Percentiles rank a stretch among this genome's conserved stretches.
phyloP scores from a whole-genome alignment of 2,797 vertebrate species.

The Euthynnus affinis region DNA sequence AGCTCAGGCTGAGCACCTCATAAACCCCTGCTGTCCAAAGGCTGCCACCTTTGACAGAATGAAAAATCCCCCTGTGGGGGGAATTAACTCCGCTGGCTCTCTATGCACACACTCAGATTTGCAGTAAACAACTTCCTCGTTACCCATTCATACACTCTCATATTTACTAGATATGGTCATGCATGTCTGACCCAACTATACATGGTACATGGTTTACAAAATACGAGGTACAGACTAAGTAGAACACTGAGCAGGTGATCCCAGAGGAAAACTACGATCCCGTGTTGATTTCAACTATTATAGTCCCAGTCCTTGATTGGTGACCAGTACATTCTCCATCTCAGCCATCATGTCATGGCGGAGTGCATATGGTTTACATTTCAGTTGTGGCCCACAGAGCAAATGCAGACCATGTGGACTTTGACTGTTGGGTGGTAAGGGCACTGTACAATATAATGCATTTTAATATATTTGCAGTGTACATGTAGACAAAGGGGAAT shows the following conservation, averaged over 20 bases:
- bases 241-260: not conserved
- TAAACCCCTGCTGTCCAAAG: slow-evolving; percentile 83
- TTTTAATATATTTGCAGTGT: slow-evolving; percentile 1
- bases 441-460: not conserved
- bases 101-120: slow-evolving; percentile 41
- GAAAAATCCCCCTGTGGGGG: slow-evolving; percentile 58
- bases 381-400: slow-evolving; percentile 9
- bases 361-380: slow-evolving; percentile 34
- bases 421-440: not conserved
- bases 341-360: not conserved
- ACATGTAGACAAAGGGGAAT: not conserved
- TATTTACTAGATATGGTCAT: slow-evolving; percentile 40
- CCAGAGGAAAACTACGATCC: slow-evolving; percentile 9
- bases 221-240: not conserved
- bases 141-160: slow-evolving; percentile 42
- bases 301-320: not conserved
- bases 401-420: slow-evolving; percentile 36
- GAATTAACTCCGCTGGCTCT: slow-evolving; percentile 58
- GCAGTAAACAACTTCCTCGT: slow-evolving; percentile 49
- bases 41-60: slow-evolving; percentile 79
- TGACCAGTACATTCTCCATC: slow-evolving; percentile 36
- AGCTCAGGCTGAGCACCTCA: slow-evolving; percentile 84
- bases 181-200: slow-evolving; percentile 7
- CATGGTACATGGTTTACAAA: not conserved
- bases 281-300: slow-evolving; percentile 4